phyloP scores from a whole-genome alignment of 2,113 vertebrate species.

The Cephalopterus ornatus region DNA sequence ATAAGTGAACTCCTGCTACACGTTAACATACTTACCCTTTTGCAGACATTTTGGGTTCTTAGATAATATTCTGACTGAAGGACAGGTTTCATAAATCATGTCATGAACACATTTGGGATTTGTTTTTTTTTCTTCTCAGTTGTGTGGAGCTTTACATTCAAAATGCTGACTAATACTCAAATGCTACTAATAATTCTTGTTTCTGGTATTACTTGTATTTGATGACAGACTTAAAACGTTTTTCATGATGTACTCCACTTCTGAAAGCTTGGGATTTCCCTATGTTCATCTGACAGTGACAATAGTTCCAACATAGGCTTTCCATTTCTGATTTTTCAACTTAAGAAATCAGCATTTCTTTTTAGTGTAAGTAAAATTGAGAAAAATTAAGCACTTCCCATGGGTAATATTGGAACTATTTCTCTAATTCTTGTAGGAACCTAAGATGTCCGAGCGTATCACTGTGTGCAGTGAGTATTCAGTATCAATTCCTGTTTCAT shows the following conservation, averaged over 20 bases:
- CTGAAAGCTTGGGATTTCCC: neutral
- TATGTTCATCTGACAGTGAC: neutral
- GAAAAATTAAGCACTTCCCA: neutral
- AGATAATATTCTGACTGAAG: neutral
- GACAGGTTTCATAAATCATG: neutral
- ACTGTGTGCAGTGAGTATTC: neutral
- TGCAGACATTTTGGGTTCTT: neutral
- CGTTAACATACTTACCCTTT: neutral
- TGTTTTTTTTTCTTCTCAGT: neutral
- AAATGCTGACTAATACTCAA: neutral
- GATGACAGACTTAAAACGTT: neutral
- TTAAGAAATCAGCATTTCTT: neutral
- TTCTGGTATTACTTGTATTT: neutral
- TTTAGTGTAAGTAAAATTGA: neutral
- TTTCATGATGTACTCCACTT: neutral
- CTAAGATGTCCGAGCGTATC: constrained; percentile 21
- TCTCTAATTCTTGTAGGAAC: constrained; percentile 45
- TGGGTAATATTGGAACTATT: neutral
- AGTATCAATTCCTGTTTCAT: constrained; percentile 49
- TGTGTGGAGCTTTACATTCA: neutral
- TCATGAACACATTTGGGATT: neutral
- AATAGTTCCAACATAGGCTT: neutral
- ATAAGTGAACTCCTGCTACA: neutral
- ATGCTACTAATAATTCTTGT: neutral
- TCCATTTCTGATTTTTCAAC: neutral